A percentile compares a stretch with the other conserved stretches of the same genome.
Conservation (phyloP, 2,888 invertebrate genomes). For the Eurois occulta region DNA sequence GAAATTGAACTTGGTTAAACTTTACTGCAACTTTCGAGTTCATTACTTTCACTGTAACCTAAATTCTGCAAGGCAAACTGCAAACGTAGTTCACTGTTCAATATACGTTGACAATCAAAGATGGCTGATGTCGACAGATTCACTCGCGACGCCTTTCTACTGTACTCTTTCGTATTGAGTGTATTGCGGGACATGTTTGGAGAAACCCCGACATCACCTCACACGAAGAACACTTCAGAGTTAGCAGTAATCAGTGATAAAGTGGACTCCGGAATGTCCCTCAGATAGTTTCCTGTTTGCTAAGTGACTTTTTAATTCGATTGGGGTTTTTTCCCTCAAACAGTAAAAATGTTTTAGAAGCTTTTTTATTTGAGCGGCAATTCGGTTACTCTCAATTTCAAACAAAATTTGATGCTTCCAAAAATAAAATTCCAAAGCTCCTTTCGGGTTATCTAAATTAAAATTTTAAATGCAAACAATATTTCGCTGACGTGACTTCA, state of each 20-base stretch:
- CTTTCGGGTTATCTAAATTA: constrained; percentile 48
- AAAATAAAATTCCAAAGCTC: constrained; percentile 28
- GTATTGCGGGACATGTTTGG: constrained; percentile 17
- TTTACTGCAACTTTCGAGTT: constrained; percentile 2
- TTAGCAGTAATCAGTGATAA: constrained; percentile 26
- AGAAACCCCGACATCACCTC: background rate
- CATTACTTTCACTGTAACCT: constrained; percentile 6
- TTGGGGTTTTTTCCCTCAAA: constrained; percentile 9
- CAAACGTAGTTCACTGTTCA: constrained; percentile 26
- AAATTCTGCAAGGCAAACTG: constrained; percentile 22
- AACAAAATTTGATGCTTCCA: background rate
- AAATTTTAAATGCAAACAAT: constrained; percentile 29
- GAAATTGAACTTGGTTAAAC: constrained; percentile 12
- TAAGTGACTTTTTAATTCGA: constrained; percentile 47
- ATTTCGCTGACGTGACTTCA: constrained; percentile 47
- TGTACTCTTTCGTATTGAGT: constrained; percentile 50
- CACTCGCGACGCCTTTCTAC: constrained; percentile 49
- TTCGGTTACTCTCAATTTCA: constrained; percentile 12
- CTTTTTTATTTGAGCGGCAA: constrained; percentile 6
- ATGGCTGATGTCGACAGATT: constrained; percentile 25
- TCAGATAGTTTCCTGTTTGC: constrained; percentile 37
- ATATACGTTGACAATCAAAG: constrained; percentile 44
- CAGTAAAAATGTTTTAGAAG: constrained; percentile 12
- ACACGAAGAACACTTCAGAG: constrained; percentile 30
- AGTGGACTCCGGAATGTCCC: constrained; percentile 14